Conservation (phyloP, 23 tunicate species). For the Ciona savignyi region DNA sequence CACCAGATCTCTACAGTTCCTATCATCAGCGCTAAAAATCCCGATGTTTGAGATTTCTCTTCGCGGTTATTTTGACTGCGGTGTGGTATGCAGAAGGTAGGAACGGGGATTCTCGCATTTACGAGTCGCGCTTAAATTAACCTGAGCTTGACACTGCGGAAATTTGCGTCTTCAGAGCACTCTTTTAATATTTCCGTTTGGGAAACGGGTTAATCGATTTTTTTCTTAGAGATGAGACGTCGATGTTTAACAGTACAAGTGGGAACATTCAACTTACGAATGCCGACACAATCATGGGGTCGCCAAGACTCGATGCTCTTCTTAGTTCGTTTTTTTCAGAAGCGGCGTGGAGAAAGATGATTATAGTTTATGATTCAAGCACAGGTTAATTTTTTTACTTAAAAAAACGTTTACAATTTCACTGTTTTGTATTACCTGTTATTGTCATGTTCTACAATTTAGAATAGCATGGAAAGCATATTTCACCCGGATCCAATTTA, state of each 20-base stretch:
- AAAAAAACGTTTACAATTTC: background rate
- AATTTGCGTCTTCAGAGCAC: too few species aligned
- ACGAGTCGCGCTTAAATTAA: too few species aligned
- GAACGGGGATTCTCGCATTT: too few species aligned
- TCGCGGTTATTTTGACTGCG: background rate
- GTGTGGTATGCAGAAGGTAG: background rate
- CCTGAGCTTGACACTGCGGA: too few species aligned
- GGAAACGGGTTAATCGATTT: too few species aligned
- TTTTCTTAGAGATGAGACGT: too few species aligned
- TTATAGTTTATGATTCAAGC: slow-evolving; percentile 9
- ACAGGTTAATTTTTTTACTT: background rate
- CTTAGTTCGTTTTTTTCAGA: background rate
- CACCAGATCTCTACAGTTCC: background rate
- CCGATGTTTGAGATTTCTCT: slow-evolving; percentile 9
- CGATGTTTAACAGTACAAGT: background rate
- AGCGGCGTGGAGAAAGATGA: background rate
- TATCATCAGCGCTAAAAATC: slow-evolving; percentile 13
- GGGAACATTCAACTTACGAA: background rate
- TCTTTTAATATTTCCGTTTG: too few species aligned
- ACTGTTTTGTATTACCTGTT: background rate
- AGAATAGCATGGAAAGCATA: too few species aligned
- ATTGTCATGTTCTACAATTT: too few species aligned
- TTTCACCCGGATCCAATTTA: too few species aligned
- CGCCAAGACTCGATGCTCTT: background rate
- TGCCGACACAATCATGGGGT: background rate